These are phyloP conservation scores for Aramus guarauna DNA, from an alignment of 2,113 vertebrate genomes.

Conservation along the genomic window DNA sequence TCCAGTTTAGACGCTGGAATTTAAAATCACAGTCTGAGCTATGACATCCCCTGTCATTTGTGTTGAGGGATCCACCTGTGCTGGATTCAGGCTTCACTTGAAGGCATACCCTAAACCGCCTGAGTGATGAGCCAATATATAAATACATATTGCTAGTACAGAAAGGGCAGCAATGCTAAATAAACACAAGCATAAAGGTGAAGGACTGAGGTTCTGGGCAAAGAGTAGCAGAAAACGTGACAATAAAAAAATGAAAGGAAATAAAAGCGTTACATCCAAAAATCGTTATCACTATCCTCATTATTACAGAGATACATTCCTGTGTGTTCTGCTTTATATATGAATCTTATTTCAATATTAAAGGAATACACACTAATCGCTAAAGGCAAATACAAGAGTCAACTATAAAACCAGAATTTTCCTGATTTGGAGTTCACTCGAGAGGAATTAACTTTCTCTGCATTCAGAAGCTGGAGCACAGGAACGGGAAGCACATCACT, in stretches of 20 bases:
- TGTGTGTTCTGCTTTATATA: not conserved
- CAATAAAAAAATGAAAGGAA: not conserved
- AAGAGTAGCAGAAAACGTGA: not conserved
- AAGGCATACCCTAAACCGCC: not conserved
- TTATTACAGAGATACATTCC: not conserved
- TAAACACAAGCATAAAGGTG: not conserved
- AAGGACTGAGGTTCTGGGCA: not conserved
- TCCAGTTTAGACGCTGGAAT: not conserved
- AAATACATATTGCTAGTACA: not conserved
- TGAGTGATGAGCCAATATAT: not conserved
- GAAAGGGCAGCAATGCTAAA: not conserved
- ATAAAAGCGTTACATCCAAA: not conserved
- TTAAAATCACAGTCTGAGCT: not conserved
- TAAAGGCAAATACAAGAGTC: not conserved
- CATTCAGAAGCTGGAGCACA: fast-evolving
- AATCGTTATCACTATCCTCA: not conserved
- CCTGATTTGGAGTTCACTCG: not conserved
- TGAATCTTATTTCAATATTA: not conserved
- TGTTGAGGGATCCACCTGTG: not conserved
- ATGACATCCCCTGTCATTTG: not conserved
- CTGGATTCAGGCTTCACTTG: not conserved
- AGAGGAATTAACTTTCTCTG: not conserved
- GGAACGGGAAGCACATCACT: not conserved
- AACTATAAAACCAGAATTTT: not conserved
- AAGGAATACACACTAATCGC: not conserved